A percentile compares a stretch with the other conserved stretches of the same genome.
Evolutionary conservation across 2,888 invertebrate genomes (phyloP).

Genomic region (Furcula furcula): DNA sequence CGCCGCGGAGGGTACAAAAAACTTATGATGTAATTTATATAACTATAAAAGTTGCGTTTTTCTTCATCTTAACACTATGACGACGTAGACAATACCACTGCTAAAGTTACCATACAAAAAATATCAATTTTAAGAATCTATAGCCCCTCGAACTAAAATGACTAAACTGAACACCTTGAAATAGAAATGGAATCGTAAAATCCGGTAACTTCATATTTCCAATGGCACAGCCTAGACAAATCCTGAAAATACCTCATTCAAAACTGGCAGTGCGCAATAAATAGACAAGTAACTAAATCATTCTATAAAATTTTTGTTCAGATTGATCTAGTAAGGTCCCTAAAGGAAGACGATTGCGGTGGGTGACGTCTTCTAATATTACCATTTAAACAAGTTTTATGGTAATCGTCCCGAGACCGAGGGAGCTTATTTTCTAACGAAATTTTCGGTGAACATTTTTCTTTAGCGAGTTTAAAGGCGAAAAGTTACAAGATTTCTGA

Average conservation of each 20-base stretch:
- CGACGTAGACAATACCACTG: too few species aligned
- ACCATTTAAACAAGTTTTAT: constrained; percentile 82
- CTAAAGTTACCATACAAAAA: too few species aligned
- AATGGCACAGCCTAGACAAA: constrained; percentile 16
- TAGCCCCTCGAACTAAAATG: constrained; percentile 31
- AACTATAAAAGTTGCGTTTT: too few species aligned
- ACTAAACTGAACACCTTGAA: constrained; percentile 45
- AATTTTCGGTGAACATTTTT: constrained; percentile 69
- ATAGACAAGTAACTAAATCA: constrained; percentile 4
- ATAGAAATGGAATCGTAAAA: constrained; percentile 45
- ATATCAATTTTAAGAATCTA: constrained; percentile 21
- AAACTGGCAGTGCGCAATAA: constrained; percentile 22
- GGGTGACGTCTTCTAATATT: constrained; percentile 79
- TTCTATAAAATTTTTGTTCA: constrained; percentile 25
- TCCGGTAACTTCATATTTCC: constrained; percentile 31
- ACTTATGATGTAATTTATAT: too few species aligned
- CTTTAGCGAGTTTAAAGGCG: constrained; percentile 65
- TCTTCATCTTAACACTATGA: too few species aligned
- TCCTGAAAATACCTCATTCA: background rate
- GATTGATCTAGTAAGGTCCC: constrained; percentile 55
- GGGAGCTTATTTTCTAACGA: constrained; percentile 70
- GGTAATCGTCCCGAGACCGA: constrained; percentile 67
- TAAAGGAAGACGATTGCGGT: constrained; percentile 55
- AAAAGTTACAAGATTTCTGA: constrained; percentile 70
- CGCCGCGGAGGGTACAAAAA: too few species aligned